phyloP scores from a whole-genome alignment of 2,113 vertebrate species.

The Merops nubicus region DNA sequence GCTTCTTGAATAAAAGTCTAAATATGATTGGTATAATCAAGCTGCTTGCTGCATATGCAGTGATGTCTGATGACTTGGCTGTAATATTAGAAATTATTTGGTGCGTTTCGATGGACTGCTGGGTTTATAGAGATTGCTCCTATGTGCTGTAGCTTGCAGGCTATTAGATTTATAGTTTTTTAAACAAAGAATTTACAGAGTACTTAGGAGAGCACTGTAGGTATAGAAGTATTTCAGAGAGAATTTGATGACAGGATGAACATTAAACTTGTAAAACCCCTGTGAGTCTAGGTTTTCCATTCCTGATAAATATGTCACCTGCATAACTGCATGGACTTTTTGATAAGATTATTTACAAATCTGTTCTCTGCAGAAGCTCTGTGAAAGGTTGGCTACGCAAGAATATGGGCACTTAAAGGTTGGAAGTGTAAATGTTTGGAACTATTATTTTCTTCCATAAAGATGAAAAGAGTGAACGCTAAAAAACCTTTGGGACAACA shows the following conservation, averaged over 20 bases:
- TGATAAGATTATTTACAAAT: neutral
- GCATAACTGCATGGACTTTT: neutral
- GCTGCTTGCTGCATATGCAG: neutral
- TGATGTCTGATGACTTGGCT: neutral
- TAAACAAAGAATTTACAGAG: neutral
- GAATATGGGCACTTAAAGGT: neutral
- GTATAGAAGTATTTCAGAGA: neutral
- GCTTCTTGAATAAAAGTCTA: neutral
- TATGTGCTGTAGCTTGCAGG: neutral
- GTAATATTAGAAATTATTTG: neutral
- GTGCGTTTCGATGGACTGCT: neutral
- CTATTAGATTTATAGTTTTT: neutral
- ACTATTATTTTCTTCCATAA: neutral
- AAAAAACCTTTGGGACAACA: neutral
- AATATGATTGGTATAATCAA: neutral
- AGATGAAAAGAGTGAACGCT: neutral
- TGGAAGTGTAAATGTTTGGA: neutral
- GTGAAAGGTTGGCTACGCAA: neutral
- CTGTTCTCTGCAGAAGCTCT: neutral
- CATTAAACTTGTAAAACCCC: neutral
- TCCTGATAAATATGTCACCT: neutral
- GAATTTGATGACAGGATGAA: neutral
- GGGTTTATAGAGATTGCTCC: neutral
- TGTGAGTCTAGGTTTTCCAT: neutral
- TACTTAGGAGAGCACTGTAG: neutral